These are phyloP conservation scores for Netelia fuscicornis DNA, from an alignment of 2,888 invertebrate species.

Conservation along the genomic window DNA sequence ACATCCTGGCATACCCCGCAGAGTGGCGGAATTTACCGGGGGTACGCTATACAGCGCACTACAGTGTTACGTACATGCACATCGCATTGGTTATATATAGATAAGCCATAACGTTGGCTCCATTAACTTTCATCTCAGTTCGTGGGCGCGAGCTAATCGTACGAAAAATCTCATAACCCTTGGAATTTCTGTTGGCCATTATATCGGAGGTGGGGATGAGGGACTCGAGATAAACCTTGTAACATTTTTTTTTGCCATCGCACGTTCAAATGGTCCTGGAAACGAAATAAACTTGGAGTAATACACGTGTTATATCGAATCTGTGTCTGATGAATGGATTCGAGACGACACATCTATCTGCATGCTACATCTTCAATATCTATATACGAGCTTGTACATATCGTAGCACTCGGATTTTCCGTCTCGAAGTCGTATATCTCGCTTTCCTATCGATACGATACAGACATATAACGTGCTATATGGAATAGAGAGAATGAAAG, in stretches of 20 bases:
- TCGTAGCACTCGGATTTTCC: slow-evolving; percentile 17
- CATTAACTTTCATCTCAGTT: slow-evolving; percentile 50
- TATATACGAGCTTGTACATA: neutral
- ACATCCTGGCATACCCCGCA: slow-evolving; percentile 54
- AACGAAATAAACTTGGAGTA: neutral
- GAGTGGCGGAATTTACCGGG: slow-evolving; percentile 70
- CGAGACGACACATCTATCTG: slow-evolving; percentile 30
- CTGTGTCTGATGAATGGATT: slow-evolving; percentile 27
- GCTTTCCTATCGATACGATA: slow-evolving; percentile 50
- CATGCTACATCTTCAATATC: slow-evolving; percentile 9
- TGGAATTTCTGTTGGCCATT: slow-evolving; percentile 31
- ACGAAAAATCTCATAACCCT: slow-evolving; percentile 39
- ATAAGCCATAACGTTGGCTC: slow-evolving; percentile 21
- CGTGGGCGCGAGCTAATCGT: slow-evolving; percentile 36
- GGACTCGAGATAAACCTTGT: neutral
- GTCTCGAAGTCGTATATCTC: slow-evolving; percentile 44
- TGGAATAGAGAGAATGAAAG: slow-evolving; percentile 53
- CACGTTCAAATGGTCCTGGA: neutral
- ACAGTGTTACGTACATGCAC: slow-evolving; percentile 27
- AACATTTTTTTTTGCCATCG: neutral
- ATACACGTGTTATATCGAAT: slow-evolving; percentile 8
- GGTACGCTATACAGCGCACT: slow-evolving; percentile 52
- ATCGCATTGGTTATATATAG: neutral
- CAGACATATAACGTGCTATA: neutral
- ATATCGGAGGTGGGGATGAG: slow-evolving; percentile 1